phyloP scores from a whole-genome alignment of 2,797 vertebrate species.

The Poecilia gillii region DNA sequence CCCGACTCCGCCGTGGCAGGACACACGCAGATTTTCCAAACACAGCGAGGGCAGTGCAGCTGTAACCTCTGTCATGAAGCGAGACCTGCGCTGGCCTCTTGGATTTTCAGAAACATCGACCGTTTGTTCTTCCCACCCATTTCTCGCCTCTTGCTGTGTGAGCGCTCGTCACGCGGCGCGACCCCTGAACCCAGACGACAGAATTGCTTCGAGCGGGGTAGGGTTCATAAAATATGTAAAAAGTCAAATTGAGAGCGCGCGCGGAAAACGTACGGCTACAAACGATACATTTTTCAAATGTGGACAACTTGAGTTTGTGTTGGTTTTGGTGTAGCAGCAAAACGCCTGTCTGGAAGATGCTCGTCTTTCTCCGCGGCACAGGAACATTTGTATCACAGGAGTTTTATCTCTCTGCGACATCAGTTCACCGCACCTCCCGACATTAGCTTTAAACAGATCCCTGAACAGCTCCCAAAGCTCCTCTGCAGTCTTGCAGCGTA shows the following conservation, averaged over 20 bases:
- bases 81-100: constrained; percentile 36
- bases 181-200: constrained; percentile 28
- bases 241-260: neutral
- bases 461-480: constrained; percentile 38
- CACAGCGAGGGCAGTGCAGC: constrained; percentile 35
- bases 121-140: constrained; percentile 26
- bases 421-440: constrained; percentile 32
- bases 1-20: constrained; percentile 69
- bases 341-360: constrained; percentile 13
- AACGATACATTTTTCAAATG: neutral
- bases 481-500: constrained; percentile 43
- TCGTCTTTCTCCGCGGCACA: constrained; percentile 5
- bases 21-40: constrained; percentile 11
- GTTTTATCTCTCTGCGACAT: constrained; percentile 34
- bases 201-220: neutral
- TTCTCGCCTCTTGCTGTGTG: constrained; percentile 49
- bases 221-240: constrained; percentile 19
- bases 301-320: neutral
- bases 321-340: neutral
- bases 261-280: neutral
- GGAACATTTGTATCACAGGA: constrained; percentile 24
- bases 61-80: constrained; percentile 56
- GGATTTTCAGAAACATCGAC: constrained; percentile 35
- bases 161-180: constrained; percentile 44
- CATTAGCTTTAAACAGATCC: constrained; percentile 47